phyloP scores from a whole-genome alignment of 2,888 invertebrate genomes.

The Sepiola atlantica region DNA sequence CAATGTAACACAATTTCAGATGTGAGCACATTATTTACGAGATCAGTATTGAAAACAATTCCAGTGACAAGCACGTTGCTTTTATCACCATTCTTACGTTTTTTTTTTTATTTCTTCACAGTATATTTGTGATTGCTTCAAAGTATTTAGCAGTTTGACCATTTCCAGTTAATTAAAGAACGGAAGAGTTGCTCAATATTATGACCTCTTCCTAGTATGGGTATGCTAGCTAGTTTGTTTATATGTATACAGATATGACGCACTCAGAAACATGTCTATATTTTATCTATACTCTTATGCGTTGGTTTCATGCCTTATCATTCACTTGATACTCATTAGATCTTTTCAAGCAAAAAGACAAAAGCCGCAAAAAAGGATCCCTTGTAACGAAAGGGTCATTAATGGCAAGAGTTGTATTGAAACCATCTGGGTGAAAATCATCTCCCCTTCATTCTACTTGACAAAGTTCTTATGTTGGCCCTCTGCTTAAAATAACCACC shows the following conservation, averaged over 20 bases:
- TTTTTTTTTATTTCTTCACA: too few species aligned
- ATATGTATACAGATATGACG: not conserved
- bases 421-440: conserved; percentile 32
- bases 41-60: too few species aligned
- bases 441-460: not conserved
- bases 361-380: not conserved
- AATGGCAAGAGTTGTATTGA: not conserved
- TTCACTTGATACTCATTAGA: not conserved
- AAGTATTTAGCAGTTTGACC: too few species aligned
- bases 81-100: too few species aligned
- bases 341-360: conserved; percentile 32
- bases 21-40: too few species aligned
- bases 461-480: conserved; percentile 11
- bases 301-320: not conserved
- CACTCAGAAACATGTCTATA: not conserved
- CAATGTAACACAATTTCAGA: too few species aligned
- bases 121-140: too few species aligned
- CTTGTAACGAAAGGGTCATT: not conserved
- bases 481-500: conserved; percentile 8
- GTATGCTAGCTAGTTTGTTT: not conserved
- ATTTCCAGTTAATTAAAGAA: too few species aligned
- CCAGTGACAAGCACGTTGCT: too few species aligned
- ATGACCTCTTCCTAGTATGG: too few species aligned
- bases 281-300: not conserved
- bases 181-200: too few species aligned